Evolutionary conservation across 1,140 invertebrate species (phyloP), one percentile per base, ranked within the genome.

Genomic region (Zaprionus gabonicus): DNA sequence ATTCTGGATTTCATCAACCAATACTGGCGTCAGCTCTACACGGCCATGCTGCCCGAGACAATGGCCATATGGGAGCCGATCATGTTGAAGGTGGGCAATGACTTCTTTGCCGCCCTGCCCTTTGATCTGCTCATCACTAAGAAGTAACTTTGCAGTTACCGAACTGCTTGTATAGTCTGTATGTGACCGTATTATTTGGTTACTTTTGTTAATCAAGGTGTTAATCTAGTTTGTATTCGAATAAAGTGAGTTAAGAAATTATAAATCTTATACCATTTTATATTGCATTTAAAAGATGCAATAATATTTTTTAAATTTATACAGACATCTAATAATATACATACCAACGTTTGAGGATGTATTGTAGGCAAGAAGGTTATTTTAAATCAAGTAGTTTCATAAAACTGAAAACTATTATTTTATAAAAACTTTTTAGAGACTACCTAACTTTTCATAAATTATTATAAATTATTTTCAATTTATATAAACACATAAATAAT

Each of bases 1-100:
- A 78, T 92, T n/a, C 49, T 93, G 69, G 91, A 93, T 36, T 93
- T 93, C 60, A 77, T 93, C 13, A 93, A 93, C 59, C 87, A 93
- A 58, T 84, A 93, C 38, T 93, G 92, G 92, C 90, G 78, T 1
- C 67, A 82, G 28, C 78, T 92, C 0, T 92, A 91, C 31, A 71
- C 85, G 71, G 70, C 82, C 2, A 83, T 92, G 78, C 44, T 93
- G 1, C 91, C 91, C 0, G 82, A 92, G 44, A 93, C 91, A 0
- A 51, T 91, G 60, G 71, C 80, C 64, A 71, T 73, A 12, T 92
- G 91, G 90, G 78, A 91, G 70, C 92, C 92, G 0, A 7, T 91
- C 15, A 63, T 92, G 27, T 28, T 92, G 10, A 85, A 87, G 25
- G 62, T 77, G 15, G 59, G 63, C 6, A 93, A 93, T 62, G 81